Percentiles rank a stretch among this genome's conserved stretches.
Conservation (phyloP, 2,113 vertebrate species). For the Baryphthengus martii region DNA sequence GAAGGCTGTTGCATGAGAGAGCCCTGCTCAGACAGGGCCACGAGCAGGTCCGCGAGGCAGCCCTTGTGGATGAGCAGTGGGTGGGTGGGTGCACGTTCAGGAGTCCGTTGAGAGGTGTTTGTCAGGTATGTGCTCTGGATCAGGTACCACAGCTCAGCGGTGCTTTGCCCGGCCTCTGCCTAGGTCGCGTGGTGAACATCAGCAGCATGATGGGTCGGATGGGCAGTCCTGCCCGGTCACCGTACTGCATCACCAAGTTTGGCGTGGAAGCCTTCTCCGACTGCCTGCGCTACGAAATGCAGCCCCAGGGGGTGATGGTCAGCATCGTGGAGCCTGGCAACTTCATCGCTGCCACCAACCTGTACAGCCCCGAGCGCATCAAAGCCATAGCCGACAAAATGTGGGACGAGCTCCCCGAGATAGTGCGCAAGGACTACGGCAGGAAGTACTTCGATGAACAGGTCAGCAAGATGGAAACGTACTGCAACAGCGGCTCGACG, state of each 20-base stretch:
- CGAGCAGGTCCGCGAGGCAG: background rate
- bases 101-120: background rate
- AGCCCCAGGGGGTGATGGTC: conserved; percentile 76
- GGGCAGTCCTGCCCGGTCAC: conserved; percentile 75
- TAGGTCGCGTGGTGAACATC: conserved; percentile 78
- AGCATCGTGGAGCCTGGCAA: conserved; percentile 81
- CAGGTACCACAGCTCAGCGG: background rate
- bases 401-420: conserved; percentile 77
- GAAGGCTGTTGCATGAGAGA: background rate
- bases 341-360: conserved; percentile 78
- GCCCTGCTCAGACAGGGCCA: background rate
- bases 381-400: conserved; percentile 75
- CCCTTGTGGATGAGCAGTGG: rapidly evolving
- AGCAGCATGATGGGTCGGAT: conserved; percentile 81
- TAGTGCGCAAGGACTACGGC: conserved; percentile 77
- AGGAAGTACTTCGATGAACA: conserved; percentile 77
- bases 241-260: conserved; percentile 81
- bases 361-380: conserved; percentile 76
- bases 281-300: conserved; percentile 81
- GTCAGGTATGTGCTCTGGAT: background rate
- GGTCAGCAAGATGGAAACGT: conserved; percentile 74
- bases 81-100: rapidly evolving
- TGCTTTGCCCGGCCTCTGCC: background rate
- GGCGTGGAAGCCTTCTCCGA: conserved; percentile 81
- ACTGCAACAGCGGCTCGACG: conserved; percentile 70